These are phyloP conservation scores for Erebia ligea DNA, from an alignment of 2,888 invertebrate genomes.

Conservation along the genomic window DNA sequence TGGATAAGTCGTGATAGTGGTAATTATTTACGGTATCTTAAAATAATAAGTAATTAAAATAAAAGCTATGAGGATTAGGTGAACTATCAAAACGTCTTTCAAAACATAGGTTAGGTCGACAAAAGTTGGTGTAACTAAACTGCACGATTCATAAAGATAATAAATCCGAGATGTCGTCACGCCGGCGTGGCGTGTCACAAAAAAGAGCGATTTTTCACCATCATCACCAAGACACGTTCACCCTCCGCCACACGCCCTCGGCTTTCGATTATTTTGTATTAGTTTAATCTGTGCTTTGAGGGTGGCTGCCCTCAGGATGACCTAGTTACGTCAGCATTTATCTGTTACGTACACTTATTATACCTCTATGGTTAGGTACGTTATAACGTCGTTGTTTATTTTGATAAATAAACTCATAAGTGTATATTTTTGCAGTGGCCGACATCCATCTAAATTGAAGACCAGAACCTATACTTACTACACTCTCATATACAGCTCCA, in stretches of 20 bases:
- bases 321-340: slow-evolving; percentile 11
- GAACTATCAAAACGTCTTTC: neutral
- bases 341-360: neutral
- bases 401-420: too few species aligned
- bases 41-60: too few species aligned
- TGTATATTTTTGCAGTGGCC: too few species aligned
- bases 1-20: too few species aligned
- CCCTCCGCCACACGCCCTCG: slow-evolving; percentile 20
- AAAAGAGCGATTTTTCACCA: slow-evolving; percentile 50
- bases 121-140: slow-evolving; percentile 1
- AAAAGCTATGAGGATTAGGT: too few species aligned
- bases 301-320: slow-evolving; percentile 2
- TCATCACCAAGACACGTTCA: slow-evolving; percentile 35
- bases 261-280: slow-evolving; percentile 30
- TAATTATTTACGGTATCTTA: too few species aligned
- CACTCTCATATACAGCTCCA: too few species aligned
- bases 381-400: too few species aligned
- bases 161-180: slow-evolving; percentile 31
- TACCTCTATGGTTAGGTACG: too few species aligned
- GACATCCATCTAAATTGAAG: too few species aligned
- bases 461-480: too few species aligned
- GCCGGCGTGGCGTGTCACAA: slow-evolving; percentile 33
- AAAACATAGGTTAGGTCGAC: neutral
- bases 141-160: slow-evolving; percentile 25
- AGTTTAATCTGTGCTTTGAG: slow-evolving; percentile 20